phyloP scores from a whole-genome alignment of 2,113 vertebrate species.

The Heloderma charlesbogerti region DNA sequence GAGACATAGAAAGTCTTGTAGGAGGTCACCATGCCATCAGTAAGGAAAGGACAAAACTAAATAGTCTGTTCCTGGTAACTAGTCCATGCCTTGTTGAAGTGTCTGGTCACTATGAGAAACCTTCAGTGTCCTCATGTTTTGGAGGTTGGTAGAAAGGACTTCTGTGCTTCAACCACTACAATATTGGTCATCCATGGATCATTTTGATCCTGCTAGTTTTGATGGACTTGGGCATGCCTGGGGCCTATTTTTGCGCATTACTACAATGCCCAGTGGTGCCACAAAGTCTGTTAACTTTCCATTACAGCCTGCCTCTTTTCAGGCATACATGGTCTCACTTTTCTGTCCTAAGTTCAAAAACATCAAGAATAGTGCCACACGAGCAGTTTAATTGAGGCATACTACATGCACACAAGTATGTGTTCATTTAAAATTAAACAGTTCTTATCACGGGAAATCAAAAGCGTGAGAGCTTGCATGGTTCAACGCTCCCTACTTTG shows the following conservation, averaged over 20 bases:
- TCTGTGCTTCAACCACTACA: constrained; percentile 66
- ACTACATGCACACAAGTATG: constrained; percentile 43
- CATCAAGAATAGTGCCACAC: constrained; percentile 49
- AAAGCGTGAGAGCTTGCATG: constrained; percentile 44
- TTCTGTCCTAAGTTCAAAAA: constrained; percentile 35
- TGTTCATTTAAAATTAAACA: constrained; percentile 39
- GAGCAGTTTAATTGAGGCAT: constrained; percentile 59
- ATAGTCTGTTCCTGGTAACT: constrained; percentile 32
- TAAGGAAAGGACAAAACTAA: constrained; percentile 35
- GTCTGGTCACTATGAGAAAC: constrained; percentile 24
- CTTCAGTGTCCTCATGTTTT: constrained; percentile 55
- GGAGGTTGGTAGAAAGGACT: constrained; percentile 70
- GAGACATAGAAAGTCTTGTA: neutral
- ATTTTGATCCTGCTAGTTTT: constrained; percentile 70
- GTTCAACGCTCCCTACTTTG: constrained; percentile 48
- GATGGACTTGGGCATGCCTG: constrained; percentile 69
- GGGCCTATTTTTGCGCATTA: constrained; percentile 67
- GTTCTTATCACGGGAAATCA: constrained; percentile 30
- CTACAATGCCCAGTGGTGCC: constrained; percentile 62
- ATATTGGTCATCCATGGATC: constrained; percentile 70
- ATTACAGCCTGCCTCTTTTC: constrained; percentile 61
- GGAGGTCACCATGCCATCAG: constrained; percentile 69
- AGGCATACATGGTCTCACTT: constrained; percentile 53
- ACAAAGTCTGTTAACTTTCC: constrained; percentile 71
- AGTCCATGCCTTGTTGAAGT: constrained; percentile 40